phyloP scores from a whole-genome alignment of 1,140 invertebrate genomes.

The Pogonus chalceus region DNA sequence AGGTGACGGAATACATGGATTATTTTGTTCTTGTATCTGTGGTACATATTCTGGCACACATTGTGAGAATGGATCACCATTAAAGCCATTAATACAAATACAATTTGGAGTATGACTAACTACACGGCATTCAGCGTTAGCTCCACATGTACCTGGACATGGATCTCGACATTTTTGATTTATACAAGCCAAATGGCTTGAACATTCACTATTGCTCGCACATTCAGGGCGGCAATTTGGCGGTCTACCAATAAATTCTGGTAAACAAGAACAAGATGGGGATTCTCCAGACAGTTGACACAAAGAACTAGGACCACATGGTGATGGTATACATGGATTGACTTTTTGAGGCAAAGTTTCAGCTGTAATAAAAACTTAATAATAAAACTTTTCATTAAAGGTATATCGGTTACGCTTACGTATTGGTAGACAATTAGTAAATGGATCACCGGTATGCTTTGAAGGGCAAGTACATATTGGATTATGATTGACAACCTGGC shows the following conservation, averaged over 20 bases:
- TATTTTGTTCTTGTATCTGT: conserved; percentile 11
- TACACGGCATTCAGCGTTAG: conserved; percentile 45
- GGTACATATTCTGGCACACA: conserved; percentile 24
- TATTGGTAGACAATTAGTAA: conserved; percentile 42
- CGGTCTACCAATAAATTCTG: conserved; percentile 62
- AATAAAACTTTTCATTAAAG: neutral
- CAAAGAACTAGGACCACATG: conserved; percentile 60
- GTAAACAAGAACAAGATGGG: conserved; percentile 56
- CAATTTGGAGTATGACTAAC: conserved; percentile 51
- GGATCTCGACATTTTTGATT: conserved; percentile 71
- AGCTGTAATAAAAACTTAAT: conserved; percentile 14
- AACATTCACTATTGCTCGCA: conserved; percentile 64
- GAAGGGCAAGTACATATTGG: conserved; percentile 61
- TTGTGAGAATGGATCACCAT: conserved; percentile 52
- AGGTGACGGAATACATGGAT: conserved; percentile 47
- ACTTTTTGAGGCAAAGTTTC: conserved; percentile 18
- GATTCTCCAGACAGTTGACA: conserved; percentile 50
- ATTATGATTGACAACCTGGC: conserved; percentile 63
- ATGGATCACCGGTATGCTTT: conserved; percentile 59
- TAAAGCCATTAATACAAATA: conserved; percentile 46
- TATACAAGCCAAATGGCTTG: conserved; percentile 59
- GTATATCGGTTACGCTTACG: conserved; percentile 28
- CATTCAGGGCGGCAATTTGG: conserved; percentile 71
- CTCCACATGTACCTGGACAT: conserved; percentile 48
- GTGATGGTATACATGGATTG: conserved; percentile 56